Evolutionary conservation across 2,888 invertebrate genomes (phyloP).

Genomic region (Psylliodes chrysocephalus): DNA sequence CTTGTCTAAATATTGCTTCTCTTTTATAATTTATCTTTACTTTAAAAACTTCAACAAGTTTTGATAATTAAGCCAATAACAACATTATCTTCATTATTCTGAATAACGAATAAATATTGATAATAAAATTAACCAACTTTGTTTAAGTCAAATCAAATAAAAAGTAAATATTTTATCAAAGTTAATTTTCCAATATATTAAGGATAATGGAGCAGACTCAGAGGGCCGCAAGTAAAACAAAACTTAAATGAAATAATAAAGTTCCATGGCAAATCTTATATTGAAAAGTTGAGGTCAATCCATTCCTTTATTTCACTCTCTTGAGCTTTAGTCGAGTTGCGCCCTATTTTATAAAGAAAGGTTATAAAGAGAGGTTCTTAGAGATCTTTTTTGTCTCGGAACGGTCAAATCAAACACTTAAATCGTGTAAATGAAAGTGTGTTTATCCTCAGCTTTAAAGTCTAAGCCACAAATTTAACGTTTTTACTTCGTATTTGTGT

Average conservation of each 20-base stretch:
- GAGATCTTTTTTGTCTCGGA: background rate
- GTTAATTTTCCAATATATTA: background rate
- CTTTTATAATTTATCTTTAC: no score
- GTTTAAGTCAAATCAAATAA: background rate
- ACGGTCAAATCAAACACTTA: conserved; percentile 10
- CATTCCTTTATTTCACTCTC: conserved; percentile 20
- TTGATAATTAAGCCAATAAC: no score
- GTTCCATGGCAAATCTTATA: conserved; percentile 16
- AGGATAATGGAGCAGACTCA: background rate
- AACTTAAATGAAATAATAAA: conserved; percentile 25
- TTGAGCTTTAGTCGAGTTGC: conserved; percentile 12
- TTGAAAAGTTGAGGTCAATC: conserved; percentile 21
- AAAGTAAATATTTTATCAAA: background rate
- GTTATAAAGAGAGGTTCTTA: background rate
- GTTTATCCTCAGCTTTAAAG: conserved; percentile 3
- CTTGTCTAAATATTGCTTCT: no score
- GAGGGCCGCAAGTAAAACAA: background rate
- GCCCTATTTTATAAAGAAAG: conserved; percentile 10
- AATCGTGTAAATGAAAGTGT: conserved; percentile 3
- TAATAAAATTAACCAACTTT: no score
- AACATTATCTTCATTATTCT: no score
- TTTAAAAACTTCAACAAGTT: no score
- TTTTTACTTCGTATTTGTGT: background rate
- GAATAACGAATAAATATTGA: no score
- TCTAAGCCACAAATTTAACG: background rate